Conservation (phyloP, 2,113 vertebrate genomes). For the Vimba vimba region DNA sequence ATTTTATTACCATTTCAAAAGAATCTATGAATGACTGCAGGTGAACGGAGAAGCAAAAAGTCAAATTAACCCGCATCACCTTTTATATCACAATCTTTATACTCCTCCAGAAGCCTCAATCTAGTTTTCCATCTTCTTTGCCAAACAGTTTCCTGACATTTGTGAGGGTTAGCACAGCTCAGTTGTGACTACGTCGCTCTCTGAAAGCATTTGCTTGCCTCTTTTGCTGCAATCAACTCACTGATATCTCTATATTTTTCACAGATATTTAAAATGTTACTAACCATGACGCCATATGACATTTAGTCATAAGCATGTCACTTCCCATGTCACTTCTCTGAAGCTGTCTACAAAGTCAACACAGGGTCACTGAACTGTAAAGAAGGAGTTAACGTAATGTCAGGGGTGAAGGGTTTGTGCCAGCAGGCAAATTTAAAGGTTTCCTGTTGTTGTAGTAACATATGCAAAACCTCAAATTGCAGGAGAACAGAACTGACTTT, state of each 20-base stretch:
- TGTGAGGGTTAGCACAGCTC: constrained; percentile 3
- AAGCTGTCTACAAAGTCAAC: not conserved
- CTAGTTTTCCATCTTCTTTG: constrained; percentile 16
- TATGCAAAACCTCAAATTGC: constrained; percentile 28
- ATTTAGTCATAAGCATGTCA: constrained; percentile 23
- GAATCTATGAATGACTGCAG: constrained; percentile 29
- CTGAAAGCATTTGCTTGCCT: not conserved
- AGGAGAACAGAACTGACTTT: constrained; percentile 1
- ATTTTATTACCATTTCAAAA: constrained; percentile 48
- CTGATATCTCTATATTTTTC: constrained; percentile 13
- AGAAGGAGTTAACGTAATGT: constrained; percentile 19
- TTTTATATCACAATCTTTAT: constrained; percentile 24
- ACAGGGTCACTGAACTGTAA: constrained; percentile 1
- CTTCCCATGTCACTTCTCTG: not conserved
- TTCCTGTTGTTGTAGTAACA: constrained; percentile 45
- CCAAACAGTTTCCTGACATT: constrained; percentile 25
- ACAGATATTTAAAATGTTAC: not conserved
- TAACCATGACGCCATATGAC: not conserved
- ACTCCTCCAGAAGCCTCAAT: constrained; percentile 20
- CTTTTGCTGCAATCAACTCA: not conserved
- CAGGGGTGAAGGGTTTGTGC: constrained; percentile 8
- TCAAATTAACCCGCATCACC: constrained; percentile 30
- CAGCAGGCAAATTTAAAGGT: constrained; percentile 35
- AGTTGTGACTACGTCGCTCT: not conserved
- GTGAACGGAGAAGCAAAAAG: constrained; percentile 23